These are phyloP conservation scores for Sipha maydis DNA, from an alignment of 2,888 invertebrate species.

Conservation along the genomic window DNA sequence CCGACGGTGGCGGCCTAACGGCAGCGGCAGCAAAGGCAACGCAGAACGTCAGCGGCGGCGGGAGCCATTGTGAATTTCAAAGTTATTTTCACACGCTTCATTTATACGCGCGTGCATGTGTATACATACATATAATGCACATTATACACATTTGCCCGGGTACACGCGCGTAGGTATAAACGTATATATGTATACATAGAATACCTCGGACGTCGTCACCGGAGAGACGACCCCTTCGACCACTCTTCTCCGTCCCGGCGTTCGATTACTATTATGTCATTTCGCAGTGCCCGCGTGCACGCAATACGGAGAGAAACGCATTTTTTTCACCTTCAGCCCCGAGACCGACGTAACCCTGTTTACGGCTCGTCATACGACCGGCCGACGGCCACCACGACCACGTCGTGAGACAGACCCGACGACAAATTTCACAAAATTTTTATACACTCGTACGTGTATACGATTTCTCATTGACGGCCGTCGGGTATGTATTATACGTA, in stretches of 20 bases:
- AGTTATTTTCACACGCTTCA: slow-evolving; percentile 61
- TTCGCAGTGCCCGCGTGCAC: not conserved
- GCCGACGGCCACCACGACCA: not conserved
- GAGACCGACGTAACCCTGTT: not conserved
- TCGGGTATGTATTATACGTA: not conserved
- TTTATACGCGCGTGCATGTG: not conserved
- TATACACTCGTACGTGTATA: not conserved
- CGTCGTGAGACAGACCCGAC: not conserved
- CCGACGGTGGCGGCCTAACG: slow-evolving; percentile 32
- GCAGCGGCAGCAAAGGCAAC: slow-evolving; percentile 38
- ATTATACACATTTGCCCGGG: too few species aligned
- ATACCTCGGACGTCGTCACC: not conserved
- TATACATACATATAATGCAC: not conserved
- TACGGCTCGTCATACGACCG: not conserved
- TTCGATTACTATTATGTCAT: slow-evolving; percentile 15
- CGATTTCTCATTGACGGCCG: slow-evolving; percentile 34
- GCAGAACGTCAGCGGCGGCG: slow-evolving; percentile 28
- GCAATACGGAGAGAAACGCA: not conserved
- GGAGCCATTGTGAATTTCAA: slow-evolving; percentile 60
- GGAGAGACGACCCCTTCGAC: not conserved
- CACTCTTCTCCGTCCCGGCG: not conserved
- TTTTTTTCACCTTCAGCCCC: not conserved
- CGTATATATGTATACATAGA: too few species aligned
- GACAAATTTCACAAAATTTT: not conserved
- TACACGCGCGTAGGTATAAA: not conserved